Conservation (phyloP, 2,113 vertebrate species). For the Raja brachyura region DNA sequence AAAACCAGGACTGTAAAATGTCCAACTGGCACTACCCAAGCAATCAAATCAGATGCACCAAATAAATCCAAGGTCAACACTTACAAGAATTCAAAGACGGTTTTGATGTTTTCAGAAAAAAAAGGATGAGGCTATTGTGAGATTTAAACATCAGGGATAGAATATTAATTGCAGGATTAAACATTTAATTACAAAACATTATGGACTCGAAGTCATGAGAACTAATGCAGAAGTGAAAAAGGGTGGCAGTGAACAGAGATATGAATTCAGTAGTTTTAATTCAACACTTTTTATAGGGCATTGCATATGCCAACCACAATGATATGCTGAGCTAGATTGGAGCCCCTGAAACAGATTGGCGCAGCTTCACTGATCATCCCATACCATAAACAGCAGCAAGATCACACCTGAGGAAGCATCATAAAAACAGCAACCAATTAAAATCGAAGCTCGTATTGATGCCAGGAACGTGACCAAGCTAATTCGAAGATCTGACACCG, state of each 20-base stretch:
- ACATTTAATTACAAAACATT: neutral
- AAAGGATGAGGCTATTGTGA: neutral
- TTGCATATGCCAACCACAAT: neutral
- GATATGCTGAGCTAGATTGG: neutral
- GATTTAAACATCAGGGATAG: neutral
- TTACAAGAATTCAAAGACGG: too few relatives aligned
- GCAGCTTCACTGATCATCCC: neutral
- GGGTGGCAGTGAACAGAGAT: neutral
- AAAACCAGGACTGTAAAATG: neutral
- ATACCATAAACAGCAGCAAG: neutral
- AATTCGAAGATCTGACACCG: neutral
- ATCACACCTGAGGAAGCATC: neutral
- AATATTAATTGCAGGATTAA: neutral
- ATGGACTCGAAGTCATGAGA: neutral
- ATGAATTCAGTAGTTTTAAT: neutral
- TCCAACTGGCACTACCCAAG: too few relatives aligned
- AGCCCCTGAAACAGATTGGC: neutral
- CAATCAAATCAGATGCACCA: too few relatives aligned
- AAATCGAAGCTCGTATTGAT: neutral
- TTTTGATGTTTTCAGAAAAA: too few relatives aligned
- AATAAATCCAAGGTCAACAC: too few relatives aligned
- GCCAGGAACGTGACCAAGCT: neutral
- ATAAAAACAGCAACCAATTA: neutral
- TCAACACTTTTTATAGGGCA: neutral
- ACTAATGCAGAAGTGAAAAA: neutral